Evolutionary conservation across 2,888 invertebrate species (phyloP), one percentile per base, ranked within the genome.

Genomic region (Chrysomela aeneicollis): DNA sequence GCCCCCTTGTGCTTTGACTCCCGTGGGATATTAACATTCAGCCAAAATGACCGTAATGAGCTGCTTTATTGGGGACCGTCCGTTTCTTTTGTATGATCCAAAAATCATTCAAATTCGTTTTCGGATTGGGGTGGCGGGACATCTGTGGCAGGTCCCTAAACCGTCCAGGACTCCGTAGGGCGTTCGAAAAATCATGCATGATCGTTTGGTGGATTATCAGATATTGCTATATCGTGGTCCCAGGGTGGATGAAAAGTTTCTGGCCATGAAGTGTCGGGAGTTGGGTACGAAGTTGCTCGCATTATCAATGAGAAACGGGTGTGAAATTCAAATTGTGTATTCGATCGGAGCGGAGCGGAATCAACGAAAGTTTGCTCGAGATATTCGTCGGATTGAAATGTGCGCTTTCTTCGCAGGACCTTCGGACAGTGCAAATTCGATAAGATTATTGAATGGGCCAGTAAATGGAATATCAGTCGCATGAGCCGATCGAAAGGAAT

Each of bases 401-500:
- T 46, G 10, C 26, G 17, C 47, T 22, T 26, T 57, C 30, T 42
- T 17, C 46, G 57, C n/a, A 46, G 26, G 52, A 42, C 50, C 42
- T 46, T 52, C 42, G 61, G 53, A 61, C n/a, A 54, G 47, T 53
- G 61, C 54, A 54, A 61, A 61, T 53, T 54, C 61, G 37, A 58
- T 63, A 58, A 58, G 52, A 63, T 63, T 58, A 52, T 58, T 46
- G 66, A 62, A 66, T 62, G 59, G 59, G 59, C 51, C 62, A 51
- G 46, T 52, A 54, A 66, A 62, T 62, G 59, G 59, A 66, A 62
- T 66, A 61, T 66, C 42, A 55, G 59, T 62, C 47, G 59, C 53
- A 65, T 59, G 59, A 66, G 62, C 61, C 62, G 62, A 66, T 66
- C 32, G 66, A 66, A 58, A 59, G 61, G 62, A 66, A 62, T 66